Conservation (phyloP, 2,797 vertebrate genomes). For the Otolemur crassicaudatus region DNA sequence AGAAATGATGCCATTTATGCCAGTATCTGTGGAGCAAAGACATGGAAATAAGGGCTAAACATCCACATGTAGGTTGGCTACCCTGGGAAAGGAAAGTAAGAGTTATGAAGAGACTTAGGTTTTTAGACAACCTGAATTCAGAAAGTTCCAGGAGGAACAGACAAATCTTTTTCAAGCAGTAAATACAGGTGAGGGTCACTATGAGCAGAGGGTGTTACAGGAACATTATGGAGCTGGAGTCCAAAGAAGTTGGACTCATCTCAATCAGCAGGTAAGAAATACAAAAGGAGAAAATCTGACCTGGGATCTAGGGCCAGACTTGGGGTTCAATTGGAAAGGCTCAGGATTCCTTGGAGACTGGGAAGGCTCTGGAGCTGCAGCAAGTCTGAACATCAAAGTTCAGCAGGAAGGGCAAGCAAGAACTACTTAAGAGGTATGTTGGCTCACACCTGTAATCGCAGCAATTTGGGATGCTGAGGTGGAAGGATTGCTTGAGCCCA, state of each 20-base stretch:
- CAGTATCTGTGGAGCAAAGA: slow-evolving; percentile 33
- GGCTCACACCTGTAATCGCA: background rate
- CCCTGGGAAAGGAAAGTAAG: background rate
- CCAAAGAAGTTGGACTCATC: background rate
- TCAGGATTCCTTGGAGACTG: background rate
- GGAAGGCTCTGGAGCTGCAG: background rate
- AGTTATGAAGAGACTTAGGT: background rate
- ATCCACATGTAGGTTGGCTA: background rate
- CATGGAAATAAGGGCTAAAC: background rate
- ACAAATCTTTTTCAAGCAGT: slow-evolving; percentile 33
- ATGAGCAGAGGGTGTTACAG: background rate
- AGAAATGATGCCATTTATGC: background rate
- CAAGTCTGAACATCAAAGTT: slow-evolving; percentile 14
- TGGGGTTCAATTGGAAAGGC: background rate
- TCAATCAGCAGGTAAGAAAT: background rate
- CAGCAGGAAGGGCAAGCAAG: background rate
- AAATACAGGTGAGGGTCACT: background rate
- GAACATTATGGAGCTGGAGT: background rate
- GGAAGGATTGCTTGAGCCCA: background rate
- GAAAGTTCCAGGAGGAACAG: background rate
- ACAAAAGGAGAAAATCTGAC: background rate
- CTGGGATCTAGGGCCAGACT: background rate
- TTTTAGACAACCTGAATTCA: slow-evolving; percentile 47
- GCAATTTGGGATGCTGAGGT: background rate
- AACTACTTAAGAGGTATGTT: background rate